These are phyloP conservation scores for Hymenopus coronatus DNA, from an alignment of 2,888 invertebrate genomes.

Conservation along the genomic window DNA sequence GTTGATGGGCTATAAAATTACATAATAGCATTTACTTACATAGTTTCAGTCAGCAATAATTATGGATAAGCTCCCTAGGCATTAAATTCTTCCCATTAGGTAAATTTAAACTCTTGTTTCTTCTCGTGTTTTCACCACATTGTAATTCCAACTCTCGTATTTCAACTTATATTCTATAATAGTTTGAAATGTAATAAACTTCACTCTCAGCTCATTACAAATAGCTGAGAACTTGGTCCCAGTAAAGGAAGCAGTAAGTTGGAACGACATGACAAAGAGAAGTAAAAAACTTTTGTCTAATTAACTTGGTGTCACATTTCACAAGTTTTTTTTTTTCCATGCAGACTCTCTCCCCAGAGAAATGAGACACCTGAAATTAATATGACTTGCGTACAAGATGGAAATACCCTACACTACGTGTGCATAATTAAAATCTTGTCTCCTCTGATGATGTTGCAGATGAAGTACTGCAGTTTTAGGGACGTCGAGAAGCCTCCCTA, in stretches of 20 bases:
- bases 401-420: background rate
- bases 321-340: background rate
- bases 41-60: no score
- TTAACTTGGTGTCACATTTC: background rate
- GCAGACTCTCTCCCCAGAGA: background rate
- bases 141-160: no score
- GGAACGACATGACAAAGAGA: background rate
- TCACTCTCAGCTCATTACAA: background rate
- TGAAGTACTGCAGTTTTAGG: background rate
- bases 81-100: no score
- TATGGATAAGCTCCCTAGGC: no score
- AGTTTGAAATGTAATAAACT: background rate
- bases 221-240: background rate
- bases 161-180: no score
- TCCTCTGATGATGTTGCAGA: background rate
- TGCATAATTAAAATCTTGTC: background rate
- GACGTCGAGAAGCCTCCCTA: background rate
- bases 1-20: no score
- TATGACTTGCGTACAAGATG: background rate
- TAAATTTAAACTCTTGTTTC: no score
- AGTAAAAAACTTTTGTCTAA: background rate
- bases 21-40: no score
- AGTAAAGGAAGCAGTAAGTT: background rate
- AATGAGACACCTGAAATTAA: background rate
- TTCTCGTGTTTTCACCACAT: no score